Evolutionary conservation across 1,140 invertebrate genomes (phyloP).

Genomic region (Rhopalosiphum padi): DNA sequence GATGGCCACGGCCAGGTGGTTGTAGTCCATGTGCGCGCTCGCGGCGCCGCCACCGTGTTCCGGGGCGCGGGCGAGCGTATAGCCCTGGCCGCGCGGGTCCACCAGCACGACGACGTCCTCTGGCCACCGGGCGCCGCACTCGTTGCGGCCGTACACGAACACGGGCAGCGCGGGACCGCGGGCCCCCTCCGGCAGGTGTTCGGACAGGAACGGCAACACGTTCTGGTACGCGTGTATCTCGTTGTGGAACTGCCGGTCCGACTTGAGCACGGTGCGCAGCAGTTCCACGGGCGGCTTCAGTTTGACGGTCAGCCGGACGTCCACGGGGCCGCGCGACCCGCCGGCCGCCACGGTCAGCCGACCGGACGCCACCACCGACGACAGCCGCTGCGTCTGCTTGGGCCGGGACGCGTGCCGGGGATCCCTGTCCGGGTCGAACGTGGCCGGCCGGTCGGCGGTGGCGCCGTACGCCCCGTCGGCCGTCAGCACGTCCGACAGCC

Average conservation of each 20-base stretch:
- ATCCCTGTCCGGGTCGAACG: constrained; percentile 30
- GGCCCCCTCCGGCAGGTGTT: neutral
- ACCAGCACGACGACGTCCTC: constrained; percentile 62
- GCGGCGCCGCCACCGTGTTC: neutral
- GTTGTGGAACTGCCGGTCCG: constrained; percentile 58
- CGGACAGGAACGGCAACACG: constrained; percentile 58
- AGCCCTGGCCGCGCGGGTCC: constrained; percentile 61
- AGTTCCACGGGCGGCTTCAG: neutral
- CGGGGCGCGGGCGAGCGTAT: neutral
- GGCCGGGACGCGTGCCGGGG: neutral
- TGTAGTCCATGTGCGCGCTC: constrained; percentile 59
- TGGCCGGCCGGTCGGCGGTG: neutral
- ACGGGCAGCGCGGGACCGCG: constrained; percentile 42
- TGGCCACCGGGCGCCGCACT: neutral
- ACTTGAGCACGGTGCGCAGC: constrained; percentile 11
- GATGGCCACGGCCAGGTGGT: constrained; percentile 62
- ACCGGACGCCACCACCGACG: neutral
- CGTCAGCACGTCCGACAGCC: constrained; percentile 25
- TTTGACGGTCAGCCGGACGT: constrained; percentile 14
- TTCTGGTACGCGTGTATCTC: constrained; percentile 59
- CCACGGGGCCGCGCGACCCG: neutral
- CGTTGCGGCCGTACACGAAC: constrained; percentile 58
- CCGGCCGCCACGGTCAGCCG: neutral
- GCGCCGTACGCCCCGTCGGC: constrained; percentile 24
- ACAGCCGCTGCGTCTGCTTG: neutral